Conservation (phyloP, 2,888 invertebrate species). For the Agrenia bidenticulata region DNA sequence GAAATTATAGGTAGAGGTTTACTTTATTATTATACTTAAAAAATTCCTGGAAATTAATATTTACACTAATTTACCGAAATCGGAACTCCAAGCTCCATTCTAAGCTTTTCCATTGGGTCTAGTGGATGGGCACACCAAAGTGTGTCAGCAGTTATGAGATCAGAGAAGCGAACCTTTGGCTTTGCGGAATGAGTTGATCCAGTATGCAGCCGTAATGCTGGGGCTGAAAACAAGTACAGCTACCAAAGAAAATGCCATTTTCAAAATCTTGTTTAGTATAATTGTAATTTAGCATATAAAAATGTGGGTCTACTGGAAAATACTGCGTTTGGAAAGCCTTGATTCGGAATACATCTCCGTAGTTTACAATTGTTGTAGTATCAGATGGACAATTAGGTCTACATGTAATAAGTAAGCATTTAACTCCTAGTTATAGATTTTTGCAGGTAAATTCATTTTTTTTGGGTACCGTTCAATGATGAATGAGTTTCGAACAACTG, state of each 20-base stretch:
- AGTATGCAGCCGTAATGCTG: conserved; percentile 43
- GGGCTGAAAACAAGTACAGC: conserved; percentile 48
- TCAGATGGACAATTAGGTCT: conserved; percentile 8
- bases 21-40: neutral
- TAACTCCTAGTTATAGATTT: too few species aligned
- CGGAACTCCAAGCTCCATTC: conserved; percentile 45
- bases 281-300: too few species aligned
- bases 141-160: conserved; percentile 43
- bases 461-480: conserved; percentile 44
- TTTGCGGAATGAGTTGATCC: conserved; percentile 43
- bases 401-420: neutral
- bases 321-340: conserved; percentile 45
- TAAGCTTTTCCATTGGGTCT: conserved; percentile 29
- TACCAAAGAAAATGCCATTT: conserved; percentile 2
- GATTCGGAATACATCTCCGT: conserved; percentile 48
- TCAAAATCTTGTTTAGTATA: too few species aligned
- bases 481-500: conserved; percentile 49
- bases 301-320: conserved; percentile 29
- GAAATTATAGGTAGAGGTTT: neutral
- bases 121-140: conserved; percentile 45
- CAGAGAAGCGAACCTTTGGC: conserved; percentile 49
- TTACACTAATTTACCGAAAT: conserved; percentile 32
- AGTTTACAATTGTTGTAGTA: conserved; percentile 31
- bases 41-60: conserved; percentile 4
- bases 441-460: too few species aligned